Base-by-base conservation (phyloP, 2,113 vertebrate genomes). In the human region DNA sequence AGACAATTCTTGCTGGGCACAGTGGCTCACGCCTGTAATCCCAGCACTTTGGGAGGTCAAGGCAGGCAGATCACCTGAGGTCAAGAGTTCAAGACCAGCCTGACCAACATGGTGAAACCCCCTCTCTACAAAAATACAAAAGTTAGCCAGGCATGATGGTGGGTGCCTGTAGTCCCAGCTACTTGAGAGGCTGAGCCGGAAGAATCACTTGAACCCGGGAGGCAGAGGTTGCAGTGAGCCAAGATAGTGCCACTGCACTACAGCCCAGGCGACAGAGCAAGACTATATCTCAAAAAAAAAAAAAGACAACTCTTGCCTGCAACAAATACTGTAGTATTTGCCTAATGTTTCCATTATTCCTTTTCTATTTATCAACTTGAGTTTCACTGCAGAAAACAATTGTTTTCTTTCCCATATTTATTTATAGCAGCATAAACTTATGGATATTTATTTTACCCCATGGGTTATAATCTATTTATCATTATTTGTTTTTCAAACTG, bases 401-500 rank as follows among this genome's bases (percentile, higher is more conserved):
- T 72, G n/a, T 79, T 61, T 43, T 12, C 14, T 38, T 52, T 55
- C 61, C 23, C 7, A 10, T 40, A 82, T 72, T 93, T 90, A 79
- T 1, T 93, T 85, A 79, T 0, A 89, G 52, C 52, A 52, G 30
- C 70, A 64, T 13, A 4, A 30, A 86, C 45, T 81, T 75, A 25
- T n/a, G 16, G 43, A 79, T 59, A 95, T 64, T 72, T 88, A 64
- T 32, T 64, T 64, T 64, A 93, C 20, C 17, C 40, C 30, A 61
- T 64, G 73, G 30, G n/a, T 86, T 93, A 61, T 61, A 85, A 93
- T 52, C 17, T 35, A 30, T 43, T 70, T 70, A 76, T 9, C 45
- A 35, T 78, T 45, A 92, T 70, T 93, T 90, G n/a, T 79, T 79
- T 40, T 93, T 96, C 72, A 85, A 84, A 70, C 8, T 90, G 50